These are phyloP conservation scores for Heliconius sara DNA, from an alignment of 2,888 invertebrate genomes.

Conservation along the genomic window DNA sequence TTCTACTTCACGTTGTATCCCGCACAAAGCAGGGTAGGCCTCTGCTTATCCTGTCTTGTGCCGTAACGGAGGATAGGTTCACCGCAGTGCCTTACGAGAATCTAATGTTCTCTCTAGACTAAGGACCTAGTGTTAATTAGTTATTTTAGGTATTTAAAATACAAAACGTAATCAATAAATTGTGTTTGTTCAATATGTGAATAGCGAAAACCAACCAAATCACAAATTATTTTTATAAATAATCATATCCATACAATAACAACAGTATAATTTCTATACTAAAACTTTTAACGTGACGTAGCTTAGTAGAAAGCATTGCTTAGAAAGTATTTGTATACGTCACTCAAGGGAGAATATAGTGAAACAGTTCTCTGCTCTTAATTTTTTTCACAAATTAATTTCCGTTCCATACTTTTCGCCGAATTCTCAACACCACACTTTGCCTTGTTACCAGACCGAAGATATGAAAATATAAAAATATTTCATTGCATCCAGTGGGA, in stretches of 20 bases:
- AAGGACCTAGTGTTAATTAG: too few relatives aligned
- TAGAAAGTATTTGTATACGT: slow-evolving; percentile 6
- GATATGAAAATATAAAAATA: too few relatives aligned
- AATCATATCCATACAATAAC: background rate
- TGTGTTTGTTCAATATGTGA: background rate
- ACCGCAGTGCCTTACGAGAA: too few relatives aligned
- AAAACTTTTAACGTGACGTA: slow-evolving; percentile 4
- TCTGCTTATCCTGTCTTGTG: too few relatives aligned
- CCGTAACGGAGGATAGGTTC: too few relatives aligned
- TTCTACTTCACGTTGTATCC: too few relatives aligned
- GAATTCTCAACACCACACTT: too few relatives aligned
- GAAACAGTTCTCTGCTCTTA: background rate
- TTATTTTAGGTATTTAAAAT: background rate
- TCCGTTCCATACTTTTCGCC: too few relatives aligned
- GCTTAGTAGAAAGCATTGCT: slow-evolving; percentile 8
- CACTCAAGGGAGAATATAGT: background rate
- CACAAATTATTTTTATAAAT: background rate
- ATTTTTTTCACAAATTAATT: background rate
- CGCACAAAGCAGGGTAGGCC: background rate
- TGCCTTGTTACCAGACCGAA: too few relatives aligned
- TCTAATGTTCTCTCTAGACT: too few relatives aligned
- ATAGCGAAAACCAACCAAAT: background rate
- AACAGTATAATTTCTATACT: background rate
- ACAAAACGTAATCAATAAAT: background rate
- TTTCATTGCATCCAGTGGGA: too few relatives aligned